Evolutionary conservation across 1,140 invertebrate species (phyloP), one percentile per base, ranked within the genome.

Genomic region (Diploscapter pachys): DNA sequence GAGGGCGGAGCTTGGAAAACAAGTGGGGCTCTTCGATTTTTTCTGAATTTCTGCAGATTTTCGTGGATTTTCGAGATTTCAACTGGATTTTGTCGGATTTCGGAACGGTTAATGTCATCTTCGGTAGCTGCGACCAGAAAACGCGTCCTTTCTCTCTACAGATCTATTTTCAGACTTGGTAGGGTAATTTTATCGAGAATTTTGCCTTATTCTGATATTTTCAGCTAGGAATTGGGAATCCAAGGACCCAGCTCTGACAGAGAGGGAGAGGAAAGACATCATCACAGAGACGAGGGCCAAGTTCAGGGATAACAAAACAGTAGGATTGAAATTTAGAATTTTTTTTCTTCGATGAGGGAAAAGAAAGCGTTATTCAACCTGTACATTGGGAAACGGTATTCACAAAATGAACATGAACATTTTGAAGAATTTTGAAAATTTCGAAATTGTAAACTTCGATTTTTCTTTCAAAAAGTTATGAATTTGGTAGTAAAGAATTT

Each of bases 181-280:
- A 9, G 63, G 6, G 31, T 31, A 31, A 31, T 31, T 31, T 31
- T 31, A 31, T 31, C 31, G 31, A 31, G 31, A 31, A 31, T 31
- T 9, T 65, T 65, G 9, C 8, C 63, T 9, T 65, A 65, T 65
- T 6, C 31, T 8, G 52, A 68, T 9, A 5, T 51, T n/a, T 68
- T 68, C 48, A 68, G 66, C 6, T 6, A 74, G 63, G 56, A 74
- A 59, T 53, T 74, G 73, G 73, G 53, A 74, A 57, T 65, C 73
- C 6, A 74, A 74, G 48, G 73, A 74, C 11, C 53, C 64, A 61
- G 4, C 48, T 5, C 61, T 57, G 9, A 74, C 73, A 3, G 54
- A 48, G 3, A 5, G 53, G 53, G 73, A 74, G 11, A 8, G 73
- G 6, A n/a, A 69, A 50, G 52, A 68, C 11, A 74, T 74, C 4